Evolutionary conservation across 2,888 invertebrate genomes (phyloP).

Genomic region (Muschampia plurimacula): DNA sequence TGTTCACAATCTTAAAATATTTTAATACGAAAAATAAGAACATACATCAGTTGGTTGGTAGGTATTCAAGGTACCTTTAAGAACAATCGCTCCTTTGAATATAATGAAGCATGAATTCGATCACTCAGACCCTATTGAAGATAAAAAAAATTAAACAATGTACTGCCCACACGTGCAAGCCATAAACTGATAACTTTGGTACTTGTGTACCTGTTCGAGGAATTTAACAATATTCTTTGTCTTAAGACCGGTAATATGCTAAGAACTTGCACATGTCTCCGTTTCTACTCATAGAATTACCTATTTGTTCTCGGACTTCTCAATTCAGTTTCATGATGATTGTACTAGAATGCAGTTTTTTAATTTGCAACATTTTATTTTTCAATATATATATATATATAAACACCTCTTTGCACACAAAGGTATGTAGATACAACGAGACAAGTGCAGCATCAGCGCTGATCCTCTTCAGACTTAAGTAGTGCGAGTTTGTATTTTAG

Average conservation of each 20-base stretch:
- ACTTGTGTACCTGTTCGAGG: constrained; percentile 64
- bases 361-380: not conserved
- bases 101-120: not conserved
- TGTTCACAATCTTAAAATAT: too few species aligned
- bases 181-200: constrained; percentile 61
- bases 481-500: too few species aligned
- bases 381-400: too few species aligned
- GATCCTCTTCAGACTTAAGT: too few species aligned
- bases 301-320: not conserved
- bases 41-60: too few species aligned
- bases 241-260: constrained; percentile 39
- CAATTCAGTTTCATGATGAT: not conserved
- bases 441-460: too few species aligned
- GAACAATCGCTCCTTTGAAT: not conserved
- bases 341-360: not conserved
- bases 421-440: too few species aligned
- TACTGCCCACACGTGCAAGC: constrained; percentile 69
- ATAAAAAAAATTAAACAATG: not conserved
- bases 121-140: not conserved
- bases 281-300: constrained; percentile 3
- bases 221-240: constrained; percentile 58
- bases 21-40: too few species aligned
- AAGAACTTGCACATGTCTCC: constrained; percentile 11
- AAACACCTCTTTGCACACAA: too few species aligned
- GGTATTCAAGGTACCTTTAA: not conserved